These are phyloP conservation scores for Ips nitidus DNA, from an alignment of 1,140 invertebrate species.

Conservation along the genomic window DNA sequence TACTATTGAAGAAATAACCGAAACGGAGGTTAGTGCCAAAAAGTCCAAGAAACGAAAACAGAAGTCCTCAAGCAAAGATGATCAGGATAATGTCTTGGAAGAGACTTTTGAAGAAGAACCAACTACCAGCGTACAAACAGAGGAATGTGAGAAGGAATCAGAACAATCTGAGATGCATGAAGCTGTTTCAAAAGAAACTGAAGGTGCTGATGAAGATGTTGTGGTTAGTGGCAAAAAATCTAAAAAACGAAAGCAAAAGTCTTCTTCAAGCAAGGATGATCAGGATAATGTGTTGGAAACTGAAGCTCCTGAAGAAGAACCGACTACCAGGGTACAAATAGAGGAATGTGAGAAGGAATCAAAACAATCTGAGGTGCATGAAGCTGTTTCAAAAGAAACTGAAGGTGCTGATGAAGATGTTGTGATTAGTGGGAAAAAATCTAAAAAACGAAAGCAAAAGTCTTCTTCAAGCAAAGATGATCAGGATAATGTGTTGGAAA, in stretches of 20 bases:
- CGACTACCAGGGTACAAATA: too few relatives aligned
- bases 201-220: too few relatives aligned
- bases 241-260: slow-evolving; percentile 23
- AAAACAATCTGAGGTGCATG: background rate
- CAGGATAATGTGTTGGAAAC: too few relatives aligned
- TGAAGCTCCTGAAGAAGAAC: background rate
- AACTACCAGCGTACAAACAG: too few relatives aligned
- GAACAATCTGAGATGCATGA: background rate
- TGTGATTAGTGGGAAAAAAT: background rate
- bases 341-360: background rate
- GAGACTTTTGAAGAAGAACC: background rate
- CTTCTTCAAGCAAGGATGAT: background rate
- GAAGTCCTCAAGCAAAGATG: background rate
- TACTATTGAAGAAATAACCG: background rate
- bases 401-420: too few relatives aligned
- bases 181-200: too few relatives aligned
- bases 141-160: background rate
- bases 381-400: too few relatives aligned
- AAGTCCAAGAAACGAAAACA: slow-evolving; percentile 11
- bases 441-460: slow-evolving; percentile 24
- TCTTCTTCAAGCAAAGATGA: background rate
- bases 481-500: too few relatives aligned
- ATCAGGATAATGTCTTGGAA: background rate
- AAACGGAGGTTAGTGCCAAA: background rate
- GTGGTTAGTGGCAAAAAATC: background rate